Evolutionary conservation across 2,797 vertebrate species (phyloP).

Genomic region (Protosalanx chinensis): DNA sequence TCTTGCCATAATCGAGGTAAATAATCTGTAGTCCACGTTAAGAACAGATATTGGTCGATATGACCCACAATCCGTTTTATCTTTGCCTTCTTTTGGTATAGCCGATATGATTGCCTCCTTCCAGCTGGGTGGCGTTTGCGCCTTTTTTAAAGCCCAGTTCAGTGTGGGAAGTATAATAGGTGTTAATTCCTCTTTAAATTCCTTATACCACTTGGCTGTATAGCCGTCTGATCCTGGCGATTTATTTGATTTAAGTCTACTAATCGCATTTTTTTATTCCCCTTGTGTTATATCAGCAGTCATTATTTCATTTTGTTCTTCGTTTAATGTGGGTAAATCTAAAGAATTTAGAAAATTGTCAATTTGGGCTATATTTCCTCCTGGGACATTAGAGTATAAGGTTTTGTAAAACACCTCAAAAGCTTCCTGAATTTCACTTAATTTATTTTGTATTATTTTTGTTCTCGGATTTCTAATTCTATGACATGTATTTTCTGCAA

Average conservation of each 20-base stretch:
- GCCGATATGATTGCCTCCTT: slow-evolving; percentile 26
- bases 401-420: slow-evolving; percentile 27
- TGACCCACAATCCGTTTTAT: too few species aligned
- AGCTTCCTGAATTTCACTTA: slow-evolving; percentile 19
- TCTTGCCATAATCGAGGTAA: slow-evolving; percentile 7
- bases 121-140: slow-evolving; percentile 13
- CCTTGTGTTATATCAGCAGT: neutral
- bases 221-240: slow-evolving; percentile 13
- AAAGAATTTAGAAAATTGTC: slow-evolving; percentile 16
- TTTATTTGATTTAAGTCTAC: neutral
- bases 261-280: slow-evolving; percentile 2
- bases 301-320: slow-evolving; percentile 23
- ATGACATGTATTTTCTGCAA: slow-evolving; percentile 28
- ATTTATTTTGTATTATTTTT: slow-evolving; percentile 16
- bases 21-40: too few species aligned
- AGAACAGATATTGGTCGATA: too few species aligned
- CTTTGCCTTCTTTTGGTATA: neutral
- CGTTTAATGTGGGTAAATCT: slow-evolving; percentile 7
- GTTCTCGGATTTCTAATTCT: slow-evolving; percentile 28
- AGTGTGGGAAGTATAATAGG: slow-evolving; percentile 11
- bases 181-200: slow-evolving; percentile 15
- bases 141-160: slow-evolving; percentile 22
- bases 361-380: neutral
- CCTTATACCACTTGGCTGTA: slow-evolving; percentile 23
- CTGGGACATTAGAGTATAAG: slow-evolving; percentile 10